These are phyloP conservation scores for Charanyca ferruginea DNA, from an alignment of 2,888 invertebrate genomes.

Conservation along the genomic window DNA sequence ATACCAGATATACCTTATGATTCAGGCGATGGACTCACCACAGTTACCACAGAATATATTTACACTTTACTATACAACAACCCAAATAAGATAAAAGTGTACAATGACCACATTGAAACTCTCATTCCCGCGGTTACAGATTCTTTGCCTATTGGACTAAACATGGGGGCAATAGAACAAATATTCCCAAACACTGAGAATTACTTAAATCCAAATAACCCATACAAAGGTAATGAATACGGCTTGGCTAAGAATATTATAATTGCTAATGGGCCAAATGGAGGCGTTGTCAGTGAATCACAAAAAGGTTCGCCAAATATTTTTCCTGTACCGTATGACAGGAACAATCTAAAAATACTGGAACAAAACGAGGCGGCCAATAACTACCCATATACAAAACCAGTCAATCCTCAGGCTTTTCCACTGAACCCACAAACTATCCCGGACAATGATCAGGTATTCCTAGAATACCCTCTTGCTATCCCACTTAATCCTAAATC, in stretches of 20 bases:
- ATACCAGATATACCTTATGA: slow-evolving; percentile 76
- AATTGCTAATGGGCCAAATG: slow-evolving; percentile 8
- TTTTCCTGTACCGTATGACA: background rate
- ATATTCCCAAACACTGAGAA: slow-evolving; percentile 23
- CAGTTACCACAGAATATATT: slow-evolving; percentile 51
- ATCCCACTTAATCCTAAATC: background rate
- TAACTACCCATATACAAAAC: slow-evolving; percentile 19
- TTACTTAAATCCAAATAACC: slow-evolving; percentile 12
- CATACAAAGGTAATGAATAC: slow-evolving; percentile 24
- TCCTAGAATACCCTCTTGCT: background rate
- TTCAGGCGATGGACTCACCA: slow-evolving; percentile 62
- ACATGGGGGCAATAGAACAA: slow-evolving; percentile 46
- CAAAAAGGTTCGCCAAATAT: slow-evolving; percentile 1
- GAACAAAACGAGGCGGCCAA: slow-evolving; percentile 11
- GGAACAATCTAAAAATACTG: background rate
- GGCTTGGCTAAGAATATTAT: background rate
- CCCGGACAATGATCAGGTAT: background rate
- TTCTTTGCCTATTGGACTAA: slow-evolving; percentile 45
- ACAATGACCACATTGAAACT: slow-evolving; percentile 25
- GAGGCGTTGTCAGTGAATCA: background rate
- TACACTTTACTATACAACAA: slow-evolving; percentile 48
- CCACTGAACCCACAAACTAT: background rate
- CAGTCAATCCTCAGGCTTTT: background rate
- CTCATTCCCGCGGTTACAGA: slow-evolving; percentile 10
- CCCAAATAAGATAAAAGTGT: slow-evolving; percentile 44